Conservation (phyloP, 2,888 invertebrate species). For the Strigamia transsilvanica region DNA sequence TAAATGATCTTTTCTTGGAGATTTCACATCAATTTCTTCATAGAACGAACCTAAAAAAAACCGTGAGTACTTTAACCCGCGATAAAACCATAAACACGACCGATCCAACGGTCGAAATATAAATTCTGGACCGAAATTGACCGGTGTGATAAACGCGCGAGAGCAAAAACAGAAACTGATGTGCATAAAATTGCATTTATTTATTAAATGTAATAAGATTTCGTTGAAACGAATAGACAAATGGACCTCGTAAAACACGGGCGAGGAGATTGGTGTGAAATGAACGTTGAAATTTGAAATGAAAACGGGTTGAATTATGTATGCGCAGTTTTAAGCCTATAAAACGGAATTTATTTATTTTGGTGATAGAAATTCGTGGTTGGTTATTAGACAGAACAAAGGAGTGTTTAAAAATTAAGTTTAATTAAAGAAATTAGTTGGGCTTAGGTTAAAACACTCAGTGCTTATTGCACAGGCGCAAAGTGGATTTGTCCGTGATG, state of each 20-base stretch:
- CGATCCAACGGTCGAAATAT: not conserved
- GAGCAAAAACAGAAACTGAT: not conserved
- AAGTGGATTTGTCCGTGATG: slow-evolving; percentile 22
- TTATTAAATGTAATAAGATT: not conserved
- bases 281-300: not conserved
- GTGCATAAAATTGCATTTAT: not conserved
- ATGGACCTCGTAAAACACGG: not conserved
- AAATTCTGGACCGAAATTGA: not conserved
- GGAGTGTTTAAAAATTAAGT: slow-evolving; percentile 6
- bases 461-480: slow-evolving; percentile 39
- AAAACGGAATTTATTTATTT: not conserved
- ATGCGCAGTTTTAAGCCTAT: not conserved
- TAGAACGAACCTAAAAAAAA: not conserved
- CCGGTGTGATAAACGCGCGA: not conserved
- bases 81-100: not conserved
- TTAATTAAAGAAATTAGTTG: not conserved
- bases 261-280: not conserved
- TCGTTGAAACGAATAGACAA: not conserved
- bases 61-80: not conserved
- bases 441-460: slow-evolving; percentile 24
- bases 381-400: not conserved
- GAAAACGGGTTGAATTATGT: too few species aligned
- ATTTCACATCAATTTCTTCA: not conserved
- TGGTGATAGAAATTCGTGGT: not conserved
- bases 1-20: slow-evolving; percentile 6